These are phyloP conservation scores for Gavia stellata DNA, from an alignment of 2,113 vertebrate genomes.

Conservation along the genomic window DNA sequence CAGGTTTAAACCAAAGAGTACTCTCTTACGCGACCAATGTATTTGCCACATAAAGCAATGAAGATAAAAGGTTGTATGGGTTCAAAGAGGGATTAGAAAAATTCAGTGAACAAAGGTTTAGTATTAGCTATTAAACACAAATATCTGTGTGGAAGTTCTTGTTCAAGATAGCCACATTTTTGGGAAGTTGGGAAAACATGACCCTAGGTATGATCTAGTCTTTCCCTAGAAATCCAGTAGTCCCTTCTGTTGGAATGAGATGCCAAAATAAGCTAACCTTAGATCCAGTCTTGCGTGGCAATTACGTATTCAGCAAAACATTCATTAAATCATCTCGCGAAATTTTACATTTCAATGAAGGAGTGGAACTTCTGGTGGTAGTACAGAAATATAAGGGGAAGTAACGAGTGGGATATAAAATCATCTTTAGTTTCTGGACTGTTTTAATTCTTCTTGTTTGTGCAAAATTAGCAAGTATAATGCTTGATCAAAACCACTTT, in stretches of 20 bases:
- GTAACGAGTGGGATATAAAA: background rate
- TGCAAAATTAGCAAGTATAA: background rate
- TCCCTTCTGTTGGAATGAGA: background rate
- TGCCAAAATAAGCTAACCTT: background rate
- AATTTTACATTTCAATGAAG: background rate
- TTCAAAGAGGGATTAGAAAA: background rate
- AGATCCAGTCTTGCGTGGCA: too few relatives aligned
- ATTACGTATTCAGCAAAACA: background rate
- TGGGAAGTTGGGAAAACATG: background rate
- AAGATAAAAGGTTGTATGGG: background rate
- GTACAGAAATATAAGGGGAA: background rate
- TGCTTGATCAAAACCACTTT: constrained; percentile 14
- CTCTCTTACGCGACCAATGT: fast-evolving
- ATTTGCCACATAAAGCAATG: background rate
- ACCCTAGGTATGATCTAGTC: background rate
- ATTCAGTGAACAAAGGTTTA: background rate
- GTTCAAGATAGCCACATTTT: background rate
- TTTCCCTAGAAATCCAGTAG: background rate
- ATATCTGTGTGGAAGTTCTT: background rate
- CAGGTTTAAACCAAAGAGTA: background rate
- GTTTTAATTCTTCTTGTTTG: background rate
- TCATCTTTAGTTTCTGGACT: background rate
- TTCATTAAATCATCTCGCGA: background rate
- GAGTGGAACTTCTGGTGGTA: background rate
- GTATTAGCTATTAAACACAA: background rate